A percentile compares a stretch with the other conserved stretches of the same genome.
phyloP scores from a whole-genome alignment of 2,888 invertebrate genomes.

The Molorchus minor region DNA sequence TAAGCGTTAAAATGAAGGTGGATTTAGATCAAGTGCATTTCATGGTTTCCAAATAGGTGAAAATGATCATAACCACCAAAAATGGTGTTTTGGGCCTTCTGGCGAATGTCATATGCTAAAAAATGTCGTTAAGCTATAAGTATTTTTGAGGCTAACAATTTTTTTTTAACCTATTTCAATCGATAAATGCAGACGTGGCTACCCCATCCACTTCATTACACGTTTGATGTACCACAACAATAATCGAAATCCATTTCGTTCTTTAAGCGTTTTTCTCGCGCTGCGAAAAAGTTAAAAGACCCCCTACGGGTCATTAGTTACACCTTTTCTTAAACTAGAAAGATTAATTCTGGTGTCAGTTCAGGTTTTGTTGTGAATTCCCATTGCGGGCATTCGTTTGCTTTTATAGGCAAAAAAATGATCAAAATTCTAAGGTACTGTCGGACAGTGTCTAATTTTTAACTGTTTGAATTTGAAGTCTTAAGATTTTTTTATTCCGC shows the following conservation, averaged over 20 bases:
- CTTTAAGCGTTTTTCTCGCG: conserved; percentile 10
- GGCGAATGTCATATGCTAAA: no score
- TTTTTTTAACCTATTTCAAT: neutral
- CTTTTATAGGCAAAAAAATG: neutral
- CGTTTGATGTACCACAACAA: conserved; percentile 8
- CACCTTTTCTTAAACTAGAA: conserved; percentile 18
- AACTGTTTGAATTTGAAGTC: no score
- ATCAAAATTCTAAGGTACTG: no score
- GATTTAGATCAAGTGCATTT: no score
- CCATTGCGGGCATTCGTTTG: conserved; percentile 1
- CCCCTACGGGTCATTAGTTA: conserved; percentile 18
- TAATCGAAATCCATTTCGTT: conserved; percentile 19
- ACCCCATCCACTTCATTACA: conserved; percentile 4
- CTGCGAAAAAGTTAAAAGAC: conserved; percentile 17
- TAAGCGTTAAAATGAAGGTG: no score
- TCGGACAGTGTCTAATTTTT: no score
- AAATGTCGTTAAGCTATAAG: neutral
- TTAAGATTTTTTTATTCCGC: no score
- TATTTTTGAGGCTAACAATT: neutral
- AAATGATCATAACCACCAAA: no score
- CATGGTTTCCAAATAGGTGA: no score
- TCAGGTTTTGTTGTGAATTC: conserved; percentile 2
- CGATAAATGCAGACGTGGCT: neutral
- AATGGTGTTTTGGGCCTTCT: no score
- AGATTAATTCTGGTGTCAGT: conserved; percentile 13